Percentiles rank a stretch among this genome's conserved stretches.
Evolutionary conservation across 2,113 vertebrate genomes (phyloP).

Genomic region (Geococcyx californianus): DNA sequence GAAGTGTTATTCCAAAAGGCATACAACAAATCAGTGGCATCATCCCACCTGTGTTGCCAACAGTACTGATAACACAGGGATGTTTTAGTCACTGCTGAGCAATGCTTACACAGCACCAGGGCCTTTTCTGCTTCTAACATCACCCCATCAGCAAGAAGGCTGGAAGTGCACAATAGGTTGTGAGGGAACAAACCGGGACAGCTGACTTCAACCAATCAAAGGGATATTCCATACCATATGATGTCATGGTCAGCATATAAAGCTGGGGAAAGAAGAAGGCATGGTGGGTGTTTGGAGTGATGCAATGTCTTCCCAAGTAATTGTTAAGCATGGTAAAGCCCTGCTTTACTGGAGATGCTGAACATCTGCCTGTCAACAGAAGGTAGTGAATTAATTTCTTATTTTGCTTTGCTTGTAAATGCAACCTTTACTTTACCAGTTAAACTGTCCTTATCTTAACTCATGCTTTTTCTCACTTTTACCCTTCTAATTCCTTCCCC

Average conservation of each 20-base stretch:
- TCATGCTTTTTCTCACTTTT: background rate
- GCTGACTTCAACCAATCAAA: background rate
- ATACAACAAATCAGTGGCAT: background rate
- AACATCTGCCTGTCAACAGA: background rate
- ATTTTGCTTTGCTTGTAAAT: background rate
- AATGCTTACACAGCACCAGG: background rate
- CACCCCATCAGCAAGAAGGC: accelerated
- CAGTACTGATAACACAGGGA: background rate
- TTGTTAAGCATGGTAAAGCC: accelerated
- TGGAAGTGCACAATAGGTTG: background rate
- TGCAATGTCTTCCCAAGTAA: background rate
- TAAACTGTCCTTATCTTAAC: background rate
- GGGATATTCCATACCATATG: background rate
- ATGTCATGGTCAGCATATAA: background rate
- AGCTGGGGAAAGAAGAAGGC: background rate
- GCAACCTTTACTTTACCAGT: background rate
- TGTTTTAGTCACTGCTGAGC: background rate
- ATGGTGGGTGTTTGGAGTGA: accelerated
- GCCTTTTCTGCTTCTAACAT: background rate
- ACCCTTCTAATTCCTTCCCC: background rate
- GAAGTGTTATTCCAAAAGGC: background rate
- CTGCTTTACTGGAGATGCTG: background rate
- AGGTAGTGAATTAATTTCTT: background rate
- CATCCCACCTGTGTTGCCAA: background rate
- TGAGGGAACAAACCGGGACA: background rate